phyloP scores from a whole-genome alignment of 1,140 invertebrate genomes.

The Drosophila parabipectinata region DNA sequence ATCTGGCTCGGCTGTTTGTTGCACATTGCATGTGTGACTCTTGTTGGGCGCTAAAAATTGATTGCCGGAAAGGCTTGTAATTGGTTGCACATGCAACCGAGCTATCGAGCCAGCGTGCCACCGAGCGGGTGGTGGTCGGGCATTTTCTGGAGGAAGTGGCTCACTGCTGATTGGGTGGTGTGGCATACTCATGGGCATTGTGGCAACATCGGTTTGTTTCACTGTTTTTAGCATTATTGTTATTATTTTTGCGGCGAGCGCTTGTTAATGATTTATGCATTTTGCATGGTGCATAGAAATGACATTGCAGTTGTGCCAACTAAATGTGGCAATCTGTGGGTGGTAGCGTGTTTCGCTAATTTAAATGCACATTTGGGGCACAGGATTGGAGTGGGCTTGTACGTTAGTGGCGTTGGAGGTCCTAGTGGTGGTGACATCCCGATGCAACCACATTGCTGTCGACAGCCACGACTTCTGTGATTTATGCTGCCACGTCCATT shows the following conservation, averaged over 20 bases:
- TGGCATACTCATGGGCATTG: constrained; percentile 65
- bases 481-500: constrained; percentile 44
- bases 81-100: constrained; percentile 62
- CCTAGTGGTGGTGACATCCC: constrained; percentile 20
- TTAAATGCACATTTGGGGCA: constrained; percentile 81
- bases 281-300: constrained; percentile 75
- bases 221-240: constrained; percentile 79
- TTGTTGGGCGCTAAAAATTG: constrained; percentile 64
- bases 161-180: constrained; percentile 26
- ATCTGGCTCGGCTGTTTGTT: constrained; percentile 25
- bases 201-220: constrained; percentile 63
- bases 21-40: constrained; percentile 9
- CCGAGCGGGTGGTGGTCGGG: not conserved
- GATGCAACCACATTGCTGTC: constrained; percentile 35
- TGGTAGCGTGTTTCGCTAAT: constrained; percentile 54
- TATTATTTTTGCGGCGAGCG: constrained; percentile 71
- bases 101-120: not conserved
- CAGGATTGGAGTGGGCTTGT: constrained; percentile 3
- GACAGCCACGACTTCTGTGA: constrained; percentile 43
- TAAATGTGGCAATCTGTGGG: constrained; percentile 6
- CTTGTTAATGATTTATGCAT: constrained; percentile 80
- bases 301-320: constrained; percentile 48
- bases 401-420: not conserved
- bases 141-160: constrained; percentile 26
- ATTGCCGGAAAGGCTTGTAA: constrained; percentile 76